Evolutionary conservation across 37 sponge, comb jelly and placozoan species (phyloP), one percentile per base, ranked within the genome.

Genomic region (Halisarca cf. caerulea): DNA sequence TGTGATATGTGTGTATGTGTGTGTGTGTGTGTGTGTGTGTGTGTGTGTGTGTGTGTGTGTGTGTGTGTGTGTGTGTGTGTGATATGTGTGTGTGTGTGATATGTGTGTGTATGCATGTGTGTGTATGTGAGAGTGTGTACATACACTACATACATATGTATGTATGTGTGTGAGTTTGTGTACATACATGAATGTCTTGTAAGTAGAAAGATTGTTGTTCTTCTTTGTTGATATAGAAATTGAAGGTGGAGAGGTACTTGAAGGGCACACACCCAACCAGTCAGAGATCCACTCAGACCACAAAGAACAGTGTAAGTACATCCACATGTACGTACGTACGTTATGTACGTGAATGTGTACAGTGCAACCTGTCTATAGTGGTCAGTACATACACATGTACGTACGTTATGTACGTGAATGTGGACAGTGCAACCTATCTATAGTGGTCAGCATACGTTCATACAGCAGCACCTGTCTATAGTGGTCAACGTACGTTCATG

Each of bases 251-350:
- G 80, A 87, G 85, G 55, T 86, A 89, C 27, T 44, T 90, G 83
- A 80, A 58, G 4, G 94, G 94, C 24, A 78, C 83, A 25, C 90
- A 89, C 58, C 94, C 94, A 3, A 90, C 90, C 55, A 92, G 93
- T 59, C 80, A 83, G 35, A 40, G 79, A 4, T 86, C 90, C 44
- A 86, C 87, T 21, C 77, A 58, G 2, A 61, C 89, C 17, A n/a
- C 79, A 27, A 92, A 86, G 82, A 86, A 68, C 69, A 86, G 86
- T 43, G 93, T 92, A 57, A 66, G 75, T 37, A 35, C 72, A 35
- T 71, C 6, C 18, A 18, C 8, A 15, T 27, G 64, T 61, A 15
- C 15, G 64, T 61, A 15, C 23, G 64, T 61, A 15, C 15, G 64
- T 27, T 28, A 15, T 27, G 64, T 62, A 15, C 30, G 64, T 27